Evolutionary conservation across 2,797 vertebrate species (phyloP), one percentile per base, ranked within the genome.

Genomic region (Scleropages formosus): DNA sequence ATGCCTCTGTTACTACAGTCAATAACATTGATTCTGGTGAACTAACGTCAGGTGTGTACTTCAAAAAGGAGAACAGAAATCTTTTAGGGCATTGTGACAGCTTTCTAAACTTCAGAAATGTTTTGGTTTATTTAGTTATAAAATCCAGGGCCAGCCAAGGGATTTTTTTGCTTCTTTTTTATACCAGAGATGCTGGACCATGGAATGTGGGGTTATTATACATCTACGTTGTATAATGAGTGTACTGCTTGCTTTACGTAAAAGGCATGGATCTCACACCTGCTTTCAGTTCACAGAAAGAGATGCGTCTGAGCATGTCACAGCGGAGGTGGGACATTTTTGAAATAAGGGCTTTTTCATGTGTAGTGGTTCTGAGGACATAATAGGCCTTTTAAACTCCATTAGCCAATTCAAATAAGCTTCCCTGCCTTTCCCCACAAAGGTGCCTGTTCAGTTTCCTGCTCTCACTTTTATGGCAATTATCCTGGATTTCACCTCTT

Each of bases 1-100:
- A 13, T 59, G 51, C 63, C 64, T 24, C 15, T 75, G 12, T 53
- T 64, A 67, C 15, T 75, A 73, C 22, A 15, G 49, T 22, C 66
- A 27, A 66, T 20, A 39, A 39, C 31, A 39, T 39, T 39, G 31
- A 39, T 2, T 39, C 31, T 39, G 31, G 39, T 39, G 31, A 39
- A 39, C 31, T 31, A 39, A 31, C 31, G 31, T 39, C 6, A 6
- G 31, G 39, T 39, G 6, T 6, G 2, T 31, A 39, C 31, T 39
- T 39, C 2, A 6, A 39, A 39, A 39, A 39, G 39, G 2, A 39
- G 31, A 39, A 2, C 31, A 39, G 31, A 39, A 39, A 31, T 6
- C 31, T 6, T 39, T 39, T 39, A 39, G 6, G 6, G 31, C 31
- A 2, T 39, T 39, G 31, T 39, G 31, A 39, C 31, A 39, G 31